Evolutionary conservation across 30 jellyfish, hydroid and myxozoan species (phyloP), one percentile per base, ranked within the genome.

Genomic region (Aurelia coerulea): DNA sequence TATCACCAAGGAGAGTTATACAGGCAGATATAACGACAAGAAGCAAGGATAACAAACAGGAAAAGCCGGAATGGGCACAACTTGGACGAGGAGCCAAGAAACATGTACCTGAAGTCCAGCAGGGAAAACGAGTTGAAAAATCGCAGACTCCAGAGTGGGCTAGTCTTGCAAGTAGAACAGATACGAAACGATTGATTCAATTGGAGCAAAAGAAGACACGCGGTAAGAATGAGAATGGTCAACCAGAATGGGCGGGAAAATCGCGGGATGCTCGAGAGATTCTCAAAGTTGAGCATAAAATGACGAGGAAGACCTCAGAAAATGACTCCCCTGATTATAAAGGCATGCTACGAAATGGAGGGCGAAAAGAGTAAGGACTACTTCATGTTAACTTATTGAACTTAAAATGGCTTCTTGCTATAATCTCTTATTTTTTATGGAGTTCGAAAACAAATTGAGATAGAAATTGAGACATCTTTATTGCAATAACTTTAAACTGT

Each of bases 51-150:
- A 73, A 31, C 67, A 83, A 72, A 46, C 83, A 83, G 23, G 86
- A 83, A 31, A 73, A 67, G 73, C 92, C 92, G 15, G 92, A 83
- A 83, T 83, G 92, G 92, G 92, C 92, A 16, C 92, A 83, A 56
- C 50, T 83, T 32, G 86, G 79, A 12, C 83, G 86, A 31, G 86
- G 86, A 5, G 68, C 86, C 14, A 83, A 76, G 80, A 83, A 69
- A 72, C 73, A 69, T 32, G 50, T 83, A 34, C 72, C 73, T 34
- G 92, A 65, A 50, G 77, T 82, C 18, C 85, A 69, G 72, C 86
- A 70, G 4, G 42, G 71, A 79, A 71, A 41, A 42, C 63, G 29
- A 1, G 23, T 68, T 5, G 86, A 70, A 62, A 70, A 83, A 41
- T 13, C 86, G 12, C 83, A 70, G 68, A 50, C 92, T 4, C 92